Evolutionary conservation across 2,888 invertebrate genomes (phyloP), one percentile per base, ranked within the genome.

Genomic region (Dicycla oo): DNA sequence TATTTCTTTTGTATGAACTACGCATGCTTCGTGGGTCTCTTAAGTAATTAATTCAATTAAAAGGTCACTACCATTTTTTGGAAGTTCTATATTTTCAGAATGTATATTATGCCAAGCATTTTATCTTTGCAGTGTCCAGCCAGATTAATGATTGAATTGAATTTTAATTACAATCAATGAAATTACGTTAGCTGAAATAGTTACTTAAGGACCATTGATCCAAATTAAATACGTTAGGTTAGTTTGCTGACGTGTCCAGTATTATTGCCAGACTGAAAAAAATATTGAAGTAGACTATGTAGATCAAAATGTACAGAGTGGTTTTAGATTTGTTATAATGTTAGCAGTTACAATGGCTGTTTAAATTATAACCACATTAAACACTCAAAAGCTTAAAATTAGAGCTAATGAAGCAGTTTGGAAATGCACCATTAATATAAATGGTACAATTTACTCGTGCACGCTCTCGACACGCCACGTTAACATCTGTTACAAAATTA

Each of bases 401-500:
- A 6, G 8, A 34, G n/a, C 20, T 26, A 69, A 45, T 47, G 18
- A 47, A 57, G 18, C 5, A 13, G 45, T 56, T 26, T n/a, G 34
- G n/a, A 73, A 56, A 57, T 73, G 45, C 45, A 26, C n/a, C 38
- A 58, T 26, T 58, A 47, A 47, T n/a, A 69, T 26, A n/a, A 58
- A 69, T 45, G 73, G 8, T 72, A 53, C 34, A 69, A 72, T 72
- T 20, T 8, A 38, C 11, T 15, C 38, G 26, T 63, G 18, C 26
- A 26, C 26, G 11, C 45, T 6, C 51, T 51, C 38, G 23, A 13
- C 7, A n/a, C 18, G 20, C 43, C 18, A 15, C 26, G n/a, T 7
- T 4, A 47, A 11, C 69, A 60, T 38, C 60, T 70, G 69, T 10
- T 40, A n/a, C 74, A 10, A 40, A 70, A 70, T 74, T 58, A 40